Percentiles rank a stretch among this genome's conserved stretches.
Conservation (phyloP, 2,888 invertebrate species). For the Sphecodes monilicornis region DNA sequence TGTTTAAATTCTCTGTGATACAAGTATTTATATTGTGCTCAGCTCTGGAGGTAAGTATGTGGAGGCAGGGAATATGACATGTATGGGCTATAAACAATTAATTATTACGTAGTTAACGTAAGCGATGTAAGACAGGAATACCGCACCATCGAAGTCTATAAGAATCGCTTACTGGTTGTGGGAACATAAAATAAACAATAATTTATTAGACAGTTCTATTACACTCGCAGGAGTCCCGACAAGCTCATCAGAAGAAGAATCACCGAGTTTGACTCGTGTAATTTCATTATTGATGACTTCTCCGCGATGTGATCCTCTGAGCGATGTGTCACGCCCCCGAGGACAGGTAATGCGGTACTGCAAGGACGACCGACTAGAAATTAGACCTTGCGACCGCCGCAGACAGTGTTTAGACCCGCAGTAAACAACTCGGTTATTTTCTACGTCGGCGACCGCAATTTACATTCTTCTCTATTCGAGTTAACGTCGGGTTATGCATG, state of each 20-base stretch:
- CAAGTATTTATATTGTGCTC: too few relatives aligned
- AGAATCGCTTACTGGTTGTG: too few relatives aligned
- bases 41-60: too few relatives aligned
- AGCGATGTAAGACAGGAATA: too few relatives aligned
- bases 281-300: slow-evolving; percentile 19
- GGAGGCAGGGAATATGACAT: too few relatives aligned
- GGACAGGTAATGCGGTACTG: background rate
- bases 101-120: too few relatives aligned
- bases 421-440: slow-evolving; percentile 51
- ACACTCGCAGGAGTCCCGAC: background rate
- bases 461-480: slow-evolving; percentile 78
- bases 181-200: background rate
- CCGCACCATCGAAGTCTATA: too few relatives aligned
- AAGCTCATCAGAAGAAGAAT: background rate
- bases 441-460: slow-evolving; percentile 68
- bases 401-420: slow-evolving; percentile 31
- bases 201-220: background rate
- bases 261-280: background rate
- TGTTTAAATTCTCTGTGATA: background rate
- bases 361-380: slow-evolving; percentile 21
- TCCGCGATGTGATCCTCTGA: background rate
- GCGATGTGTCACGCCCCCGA: slow-evolving; percentile 1
- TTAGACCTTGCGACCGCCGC: slow-evolving; percentile 41
- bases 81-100: too few relatives aligned
- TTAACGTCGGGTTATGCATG: too few relatives aligned